Evolutionary conservation across 2,113 vertebrate species (phyloP), one percentile per base, ranked within the genome.

Genomic region (Thalassoma bifasciatum): DNA sequence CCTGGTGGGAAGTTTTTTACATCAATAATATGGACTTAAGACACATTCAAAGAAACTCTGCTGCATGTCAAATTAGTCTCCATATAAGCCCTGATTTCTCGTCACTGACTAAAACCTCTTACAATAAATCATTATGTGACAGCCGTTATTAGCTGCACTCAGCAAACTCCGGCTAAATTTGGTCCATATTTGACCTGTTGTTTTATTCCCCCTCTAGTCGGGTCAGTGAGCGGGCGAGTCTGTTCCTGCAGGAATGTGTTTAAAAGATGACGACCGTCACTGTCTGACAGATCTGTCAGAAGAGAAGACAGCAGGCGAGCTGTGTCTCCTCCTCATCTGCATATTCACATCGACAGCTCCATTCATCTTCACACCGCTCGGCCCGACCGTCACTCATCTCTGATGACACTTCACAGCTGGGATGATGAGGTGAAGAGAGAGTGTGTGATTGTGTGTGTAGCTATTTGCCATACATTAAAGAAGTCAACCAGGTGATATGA

Each of bases 341-440:
- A 86, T 88, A 82, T 83, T 83, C 24, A 75, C 30, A 64, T 77
- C 81, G 65, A 81, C 60, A 62, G 21, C 17, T 3, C 79, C 70
- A 82, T 88, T 84, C 78, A 83, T 65, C 78, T 79, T 87, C 81
- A 82, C 54, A 12, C 58, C 4, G 50, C 70, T 77, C 62, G 46
- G 58, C 65, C 67, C 47, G 60, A 66, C 75, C 89, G 89, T 84
- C 89, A 85, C 56, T 88, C 87, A 88, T 80, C 77, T 24, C 80
- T 51, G 82, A 70, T 86, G 76, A 81, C 82, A 82, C 82, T 61
- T 73, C 70, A 70, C 84, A 85, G 86, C 86, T 85, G 84, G 74
- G 83, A 74, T 81, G 79, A 79, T 72, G 60, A 68, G 66, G 59
- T 8, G 62, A 37, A 17, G 73, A 57, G 60, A 76, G 79, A 16